Conservation (phyloP, 2,888 invertebrate species). For the Steinernema scapterisci region DNA sequence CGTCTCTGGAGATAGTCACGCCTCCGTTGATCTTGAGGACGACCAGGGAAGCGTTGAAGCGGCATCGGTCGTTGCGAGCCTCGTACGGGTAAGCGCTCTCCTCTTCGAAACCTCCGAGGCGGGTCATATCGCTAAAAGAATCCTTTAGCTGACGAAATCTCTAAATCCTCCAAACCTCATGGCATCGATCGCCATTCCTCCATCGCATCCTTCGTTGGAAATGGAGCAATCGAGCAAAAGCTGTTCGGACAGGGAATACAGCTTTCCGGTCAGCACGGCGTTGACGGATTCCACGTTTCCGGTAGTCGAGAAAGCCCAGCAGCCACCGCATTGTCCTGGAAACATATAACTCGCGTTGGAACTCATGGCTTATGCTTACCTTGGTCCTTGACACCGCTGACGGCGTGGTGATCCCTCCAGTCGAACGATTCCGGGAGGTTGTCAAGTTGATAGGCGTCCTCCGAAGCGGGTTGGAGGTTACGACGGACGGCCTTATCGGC, state of each 20-base stretch:
- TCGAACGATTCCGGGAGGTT: neutral
- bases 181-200: conserved; percentile 23
- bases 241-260: conserved; percentile 25
- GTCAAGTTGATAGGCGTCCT: neutral
- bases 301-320: conserved; percentile 28
- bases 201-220: conserved; percentile 1
- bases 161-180: neutral
- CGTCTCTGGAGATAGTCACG: conserved; percentile 1
- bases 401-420: conserved; percentile 15
- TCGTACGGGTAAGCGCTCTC: neutral
- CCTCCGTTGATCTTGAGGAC: neutral
- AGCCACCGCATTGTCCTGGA: conserved; percentile 4
- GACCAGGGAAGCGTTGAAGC: neutral
- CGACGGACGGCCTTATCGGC: no score
- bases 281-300: neutral
- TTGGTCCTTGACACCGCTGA: conserved; percentile 23
- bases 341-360: neutral
- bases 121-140: neutral
- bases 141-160: neutral
- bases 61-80: neutral
- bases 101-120: neutral
- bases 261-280: neutral
- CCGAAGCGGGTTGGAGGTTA: neutral
- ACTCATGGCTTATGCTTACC: neutral
- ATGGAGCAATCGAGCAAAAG: conserved; percentile 7